Percentiles rank a stretch among this genome's conserved stretches.
Evolutionary conservation across 2,113 vertebrate species (phyloP).

Genomic region (Fregata magnificens): DNA sequence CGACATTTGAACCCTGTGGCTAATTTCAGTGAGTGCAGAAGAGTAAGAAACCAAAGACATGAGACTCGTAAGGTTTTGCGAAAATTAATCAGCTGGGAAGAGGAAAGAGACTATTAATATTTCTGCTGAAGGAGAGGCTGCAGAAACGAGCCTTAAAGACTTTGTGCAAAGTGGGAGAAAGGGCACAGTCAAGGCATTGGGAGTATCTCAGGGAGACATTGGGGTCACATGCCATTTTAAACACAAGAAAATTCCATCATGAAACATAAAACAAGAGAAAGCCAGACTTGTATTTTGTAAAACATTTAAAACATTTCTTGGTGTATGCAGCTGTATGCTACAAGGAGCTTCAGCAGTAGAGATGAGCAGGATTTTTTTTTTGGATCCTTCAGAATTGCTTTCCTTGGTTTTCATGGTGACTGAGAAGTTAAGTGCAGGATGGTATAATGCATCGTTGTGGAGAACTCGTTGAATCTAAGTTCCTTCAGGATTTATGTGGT

Average conservation of each 20-base stretch:
- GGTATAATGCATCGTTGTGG: neutral
- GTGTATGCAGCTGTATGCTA: neutral
- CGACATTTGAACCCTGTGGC: neutral
- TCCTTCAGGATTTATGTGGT: neutral
- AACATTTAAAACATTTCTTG: neutral
- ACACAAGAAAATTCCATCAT: neutral
- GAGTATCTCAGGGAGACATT: neutral
- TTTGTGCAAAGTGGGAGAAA: neutral
- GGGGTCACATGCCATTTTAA: fast-evolving
- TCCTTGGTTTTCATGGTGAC: neutral
- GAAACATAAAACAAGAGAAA: neutral
- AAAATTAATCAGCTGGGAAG: neutral
- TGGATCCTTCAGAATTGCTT: neutral
- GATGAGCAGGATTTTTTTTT: neutral
- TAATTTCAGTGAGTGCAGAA: neutral
- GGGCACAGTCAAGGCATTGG: neutral
- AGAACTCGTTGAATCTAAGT: neutral
- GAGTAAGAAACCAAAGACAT: neutral
- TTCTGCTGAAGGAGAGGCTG: neutral
- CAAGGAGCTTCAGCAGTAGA: neutral
- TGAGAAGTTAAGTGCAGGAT: neutral
- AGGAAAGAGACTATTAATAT: neutral
- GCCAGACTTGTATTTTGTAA: neutral
- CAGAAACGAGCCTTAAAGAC: neutral
- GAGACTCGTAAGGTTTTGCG: neutral